Conservation (phyloP, 2,797 vertebrate species). For the Sardinella longiceps region DNA sequence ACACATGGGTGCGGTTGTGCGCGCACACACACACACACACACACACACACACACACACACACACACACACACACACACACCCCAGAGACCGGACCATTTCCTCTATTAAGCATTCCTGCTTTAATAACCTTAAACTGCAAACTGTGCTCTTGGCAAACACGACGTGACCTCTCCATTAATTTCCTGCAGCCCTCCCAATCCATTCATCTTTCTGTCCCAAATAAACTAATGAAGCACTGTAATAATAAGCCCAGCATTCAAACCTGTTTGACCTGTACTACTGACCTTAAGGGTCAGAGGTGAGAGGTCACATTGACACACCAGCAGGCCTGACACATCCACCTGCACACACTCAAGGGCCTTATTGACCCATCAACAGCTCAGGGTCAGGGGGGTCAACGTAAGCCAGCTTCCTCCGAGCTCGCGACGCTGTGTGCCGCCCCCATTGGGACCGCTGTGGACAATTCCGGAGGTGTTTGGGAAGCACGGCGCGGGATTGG, state of each 20-base stretch:
- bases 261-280: background rate
- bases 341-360: background rate
- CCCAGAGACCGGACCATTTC: background rate
- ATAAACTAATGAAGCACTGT: constrained; percentile 4
- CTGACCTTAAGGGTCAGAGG: constrained; percentile 8
- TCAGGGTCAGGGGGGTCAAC: constrained; percentile 34
- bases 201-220: background rate
- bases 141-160: constrained; percentile 21
- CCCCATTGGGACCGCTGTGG: background rate
- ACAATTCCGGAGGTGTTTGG: background rate
- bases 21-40: background rate
- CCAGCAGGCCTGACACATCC: background rate
- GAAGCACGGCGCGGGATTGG: background rate
- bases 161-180: constrained; percentile 17
- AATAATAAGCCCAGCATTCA: background rate
- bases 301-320: background rate
- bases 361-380: constrained; percentile 13
- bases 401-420: background rate
- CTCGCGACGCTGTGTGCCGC: background rate
- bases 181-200: background rate
- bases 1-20: too few species aligned
- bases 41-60: background rate
- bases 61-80: background rate
- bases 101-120: background rate
- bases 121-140: background rate